Evolutionary conservation across 2,888 invertebrate species (phyloP), one percentile per base, ranked within the genome.

Genomic region (Tinea pellionella): DNA sequence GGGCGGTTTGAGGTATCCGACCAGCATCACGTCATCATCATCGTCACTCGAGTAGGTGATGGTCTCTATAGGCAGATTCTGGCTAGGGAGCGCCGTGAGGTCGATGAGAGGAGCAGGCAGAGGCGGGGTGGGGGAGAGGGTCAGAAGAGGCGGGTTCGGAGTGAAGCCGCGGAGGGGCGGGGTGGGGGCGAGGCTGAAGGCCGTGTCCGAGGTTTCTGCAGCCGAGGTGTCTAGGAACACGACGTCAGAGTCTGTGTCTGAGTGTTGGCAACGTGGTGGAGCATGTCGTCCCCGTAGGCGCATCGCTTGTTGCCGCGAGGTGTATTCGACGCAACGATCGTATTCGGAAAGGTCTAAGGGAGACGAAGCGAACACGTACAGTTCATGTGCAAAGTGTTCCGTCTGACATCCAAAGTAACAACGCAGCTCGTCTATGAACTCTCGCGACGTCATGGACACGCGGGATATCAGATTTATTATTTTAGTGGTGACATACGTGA

Each of bases 301-400:
- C 71, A 79, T 89, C 80, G 76, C 88, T 75, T 85, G 75, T 74
- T 75, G 85, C 78, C 74, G 82, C 66, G 88, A 89, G 0, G 89
- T 89, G 73, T 94, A 94, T 63, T 90, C 90, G 18, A 92, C 91
- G 66, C 90, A 88, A 18, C 92, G 88, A 73, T 94, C 94, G 69
- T 94, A 59, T 15, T 93, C 94, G 60, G 91, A 88, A 90, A 97
- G 91, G 72, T 96, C 96, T 74, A 92, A 95, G 0, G 95, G 95
- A 11, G 96, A 96, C 29, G 93, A 89, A 32, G 97, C 96, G 80
- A 94, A 98, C 74, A 92, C 92, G 68, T 92, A 91, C 63, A 98
- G 89, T 73, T 98, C 97, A 73, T 97, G 96, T 32, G 95, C 89
- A 74, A 98, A 98, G 77, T 97, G 97, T 61, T 92, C 90, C 0